These are phyloP conservation scores for Stenodera caucasica DNA, from an alignment of 2,888 invertebrate genomes.

Conservation along the genomic window DNA sequence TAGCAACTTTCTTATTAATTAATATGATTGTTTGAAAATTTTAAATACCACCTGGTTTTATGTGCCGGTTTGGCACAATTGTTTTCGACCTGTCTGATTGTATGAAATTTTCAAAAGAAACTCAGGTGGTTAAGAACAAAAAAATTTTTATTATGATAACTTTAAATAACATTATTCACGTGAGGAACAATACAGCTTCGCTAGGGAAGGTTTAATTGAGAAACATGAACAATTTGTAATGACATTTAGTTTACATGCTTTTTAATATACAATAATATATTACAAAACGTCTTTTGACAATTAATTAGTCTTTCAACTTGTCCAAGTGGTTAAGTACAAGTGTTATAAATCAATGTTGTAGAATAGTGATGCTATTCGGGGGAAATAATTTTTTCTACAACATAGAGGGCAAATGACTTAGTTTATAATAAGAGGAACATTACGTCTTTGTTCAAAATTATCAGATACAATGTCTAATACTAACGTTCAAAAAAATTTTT, in stretches of 20 bases:
- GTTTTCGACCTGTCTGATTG: neutral
- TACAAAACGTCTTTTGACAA: conserved; percentile 55
- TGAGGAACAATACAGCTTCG: conserved; percentile 56
- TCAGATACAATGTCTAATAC: conserved; percentile 39
- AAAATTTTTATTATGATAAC: conserved; percentile 53
- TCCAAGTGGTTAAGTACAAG: conserved; percentile 51
- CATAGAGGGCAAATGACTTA: conserved; percentile 52
- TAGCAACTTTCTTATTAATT: too few species aligned
- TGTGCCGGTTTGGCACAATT: neutral
- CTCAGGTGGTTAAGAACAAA: conserved; percentile 49
- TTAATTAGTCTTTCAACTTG: conserved; percentile 54
- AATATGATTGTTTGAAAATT: too few species aligned
- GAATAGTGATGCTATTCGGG: conserved; percentile 27
- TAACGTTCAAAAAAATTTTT: too few species aligned
- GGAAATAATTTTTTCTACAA: conserved; percentile 32
- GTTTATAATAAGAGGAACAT: conserved; percentile 56
- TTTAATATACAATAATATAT: conserved; percentile 55
- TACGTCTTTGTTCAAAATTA: conserved; percentile 52
- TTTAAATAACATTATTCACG: conserved; percentile 54
- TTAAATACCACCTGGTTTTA: neutral
- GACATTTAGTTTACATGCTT: conserved; percentile 54
- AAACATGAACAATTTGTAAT: conserved; percentile 55
- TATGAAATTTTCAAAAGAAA: conserved; percentile 19
- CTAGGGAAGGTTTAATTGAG: conserved; percentile 52
- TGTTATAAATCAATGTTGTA: conserved; percentile 37